Evolutionary conservation across 2,797 vertebrate species (phyloP).

Genomic region (Manis crassicaudata): DNA sequence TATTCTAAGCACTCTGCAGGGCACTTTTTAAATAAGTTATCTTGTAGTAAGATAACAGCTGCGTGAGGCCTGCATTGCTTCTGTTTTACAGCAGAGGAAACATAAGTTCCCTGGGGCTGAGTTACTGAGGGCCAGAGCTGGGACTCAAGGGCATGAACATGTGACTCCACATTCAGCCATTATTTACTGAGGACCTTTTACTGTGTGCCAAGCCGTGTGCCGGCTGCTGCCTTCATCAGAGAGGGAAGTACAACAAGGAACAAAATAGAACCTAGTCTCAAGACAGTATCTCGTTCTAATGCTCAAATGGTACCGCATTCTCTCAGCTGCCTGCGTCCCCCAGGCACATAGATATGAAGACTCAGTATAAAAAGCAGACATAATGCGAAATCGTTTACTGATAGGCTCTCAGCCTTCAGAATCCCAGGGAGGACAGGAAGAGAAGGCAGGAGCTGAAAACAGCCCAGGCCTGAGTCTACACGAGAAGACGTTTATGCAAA

Average conservation of each 20-base stretch:
- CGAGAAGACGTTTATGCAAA: neutral
- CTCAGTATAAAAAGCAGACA: neutral
- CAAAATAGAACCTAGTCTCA: neutral
- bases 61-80: neutral
- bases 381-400: neutral
- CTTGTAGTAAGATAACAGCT: neutral
- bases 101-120: neutral
- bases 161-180: neutral
- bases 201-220: neutral
- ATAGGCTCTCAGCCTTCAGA: neutral
- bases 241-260: neutral
- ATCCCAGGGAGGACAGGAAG: neutral
- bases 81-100: slow-evolving; percentile 1
- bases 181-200: neutral
- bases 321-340: neutral
- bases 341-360: neutral
- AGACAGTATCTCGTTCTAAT: neutral
- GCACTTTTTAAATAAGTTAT: neutral
- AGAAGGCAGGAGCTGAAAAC: neutral
- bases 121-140: neutral
- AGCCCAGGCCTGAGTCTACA: neutral
- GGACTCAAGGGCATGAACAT: neutral
- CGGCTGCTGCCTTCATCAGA: neutral
- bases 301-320: neutral
- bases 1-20: neutral